Percentiles rank a stretch among this genome's conserved stretches.
Conservation (phyloP, 1,140 invertebrate species). For the Drosophila ohnishii region DNA sequence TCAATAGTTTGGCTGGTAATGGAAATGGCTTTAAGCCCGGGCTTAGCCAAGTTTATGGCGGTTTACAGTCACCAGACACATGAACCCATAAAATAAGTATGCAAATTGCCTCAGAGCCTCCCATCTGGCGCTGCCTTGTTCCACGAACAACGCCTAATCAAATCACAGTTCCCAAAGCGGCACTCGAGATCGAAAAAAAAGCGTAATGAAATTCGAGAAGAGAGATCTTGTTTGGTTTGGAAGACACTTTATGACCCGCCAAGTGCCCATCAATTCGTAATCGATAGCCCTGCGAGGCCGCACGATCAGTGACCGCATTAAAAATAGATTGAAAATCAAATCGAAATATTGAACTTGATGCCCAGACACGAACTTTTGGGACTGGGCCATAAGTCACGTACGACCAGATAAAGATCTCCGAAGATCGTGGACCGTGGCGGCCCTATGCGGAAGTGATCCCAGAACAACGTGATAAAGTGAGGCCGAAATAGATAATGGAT, state of each 20-base stretch:
- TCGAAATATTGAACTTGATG: constrained; percentile 46
- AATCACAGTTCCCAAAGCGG: constrained; percentile 26
- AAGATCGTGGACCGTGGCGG: constrained; percentile 18
- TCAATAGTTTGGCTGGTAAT: constrained; percentile 47
- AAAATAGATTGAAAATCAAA: constrained; percentile 58
- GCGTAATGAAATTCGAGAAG: constrained; percentile 16
- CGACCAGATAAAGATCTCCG: constrained; percentile 34
- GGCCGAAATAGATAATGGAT: constrained; percentile 21
- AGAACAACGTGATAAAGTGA: constrained; percentile 29
- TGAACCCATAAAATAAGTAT: constrained; percentile 31
- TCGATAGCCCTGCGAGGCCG: constrained; percentile 63
- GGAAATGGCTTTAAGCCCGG: constrained; percentile 50
- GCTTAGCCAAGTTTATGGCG: constrained; percentile 71
- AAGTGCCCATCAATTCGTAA: constrained; percentile 68
- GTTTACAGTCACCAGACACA: constrained; percentile 48
- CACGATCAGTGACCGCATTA: constrained; percentile 47
- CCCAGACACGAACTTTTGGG: constrained; percentile 34
- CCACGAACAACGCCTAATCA: constrained; percentile 37
- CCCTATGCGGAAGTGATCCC: constrained; percentile 8
- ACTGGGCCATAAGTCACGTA: constrained; percentile 57
- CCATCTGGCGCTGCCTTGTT: background rate
- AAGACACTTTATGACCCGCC: constrained; percentile 62
- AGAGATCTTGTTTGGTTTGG: constrained; percentile 32
- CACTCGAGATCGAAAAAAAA: constrained; percentile 14
- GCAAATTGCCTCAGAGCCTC: constrained; percentile 42